Conservation (phyloP, 2,797 vertebrate genomes). For the Diplodus sargus region DNA sequence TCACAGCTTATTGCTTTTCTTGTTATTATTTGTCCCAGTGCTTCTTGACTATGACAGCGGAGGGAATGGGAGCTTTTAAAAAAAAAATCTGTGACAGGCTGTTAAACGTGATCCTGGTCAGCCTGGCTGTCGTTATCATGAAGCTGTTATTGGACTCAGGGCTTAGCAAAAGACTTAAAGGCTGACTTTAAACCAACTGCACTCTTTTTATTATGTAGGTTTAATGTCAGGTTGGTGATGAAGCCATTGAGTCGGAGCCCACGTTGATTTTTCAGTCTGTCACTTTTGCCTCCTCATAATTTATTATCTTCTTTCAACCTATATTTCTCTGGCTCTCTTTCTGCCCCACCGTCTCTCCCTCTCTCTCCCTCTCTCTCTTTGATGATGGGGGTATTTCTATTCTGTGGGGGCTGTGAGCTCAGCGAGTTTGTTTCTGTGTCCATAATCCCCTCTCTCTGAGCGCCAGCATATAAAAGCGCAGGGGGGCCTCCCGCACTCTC, state of each 20-base stretch:
- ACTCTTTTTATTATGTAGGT: not conserved
- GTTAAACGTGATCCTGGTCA: conserved; percentile 36
- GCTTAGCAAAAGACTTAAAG: not conserved
- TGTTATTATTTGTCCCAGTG: conserved; percentile 60
- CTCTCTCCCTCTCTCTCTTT: conserved; percentile 70
- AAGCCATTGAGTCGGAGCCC: not conserved
- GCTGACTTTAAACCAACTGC: no score
- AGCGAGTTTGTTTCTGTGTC: conserved; percentile 85
- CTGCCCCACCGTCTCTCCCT: conserved; percentile 25
- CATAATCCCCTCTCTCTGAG: conserved; percentile 80
- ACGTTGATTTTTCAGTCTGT: not conserved
- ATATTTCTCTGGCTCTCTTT: conserved; percentile 28
- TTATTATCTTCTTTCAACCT: conserved; percentile 43
- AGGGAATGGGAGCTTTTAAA: conserved; percentile 25
- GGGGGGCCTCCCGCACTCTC: conserved; percentile 56
- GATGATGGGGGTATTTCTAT: conserved; percentile 88
- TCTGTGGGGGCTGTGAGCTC: conserved; percentile 85
- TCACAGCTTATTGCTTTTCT: conserved; percentile 73
- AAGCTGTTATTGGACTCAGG: not conserved
- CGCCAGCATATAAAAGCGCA: conserved; percentile 84
- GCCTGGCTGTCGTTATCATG: not conserved
- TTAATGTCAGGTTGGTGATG: not conserved
- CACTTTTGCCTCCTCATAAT: conserved; percentile 35
- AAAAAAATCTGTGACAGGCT: conserved; percentile 34
- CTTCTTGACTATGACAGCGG: conserved; percentile 46